Base-by-base conservation (phyloP, 2,797 vertebrate species). In the Kryptopterus vitreolus region DNA sequence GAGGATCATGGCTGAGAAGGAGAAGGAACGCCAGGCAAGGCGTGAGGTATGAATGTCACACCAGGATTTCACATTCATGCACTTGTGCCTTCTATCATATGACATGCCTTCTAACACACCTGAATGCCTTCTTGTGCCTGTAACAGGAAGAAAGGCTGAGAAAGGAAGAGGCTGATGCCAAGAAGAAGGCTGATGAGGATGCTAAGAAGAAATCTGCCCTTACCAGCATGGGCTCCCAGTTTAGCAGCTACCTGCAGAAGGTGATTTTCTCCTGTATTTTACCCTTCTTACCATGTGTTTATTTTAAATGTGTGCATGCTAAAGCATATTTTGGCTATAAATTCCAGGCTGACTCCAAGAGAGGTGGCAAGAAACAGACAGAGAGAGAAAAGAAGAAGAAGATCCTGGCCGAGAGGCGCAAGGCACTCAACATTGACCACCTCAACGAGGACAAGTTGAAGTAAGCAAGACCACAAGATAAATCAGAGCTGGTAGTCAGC, bases 201-300 rank as follows among this genome's bases (percentile, higher is more conserved):
- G 84, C 96, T 84, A 99, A 98, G 92, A 99, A 99, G 92, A 99
- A 99, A 93, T 96, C 95, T 18, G 96, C 96, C 2, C 91, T 99
- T 82, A 93, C 94, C 70, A 97, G 91, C 92, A 99, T 99, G 95
- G 98, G 97, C 0, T 96, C 96, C 29, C 93, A 92, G 76, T 99
- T 95, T 89, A 96, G 96, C 94, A 97, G 97, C 91, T 96, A 96
- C 84, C 92, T 99, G 89, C 95, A 97, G 88, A 98, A 95, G 96
- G 98, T 97, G 86, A 89, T 55, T 52, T 71, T 10, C 26, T 24
- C 9, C 22, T 46, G 0, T 35, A n/a, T n/a, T n/a, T n/a, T n/a
- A n/a, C n/a, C n/a, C 3, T 38, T 66, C 7, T 29, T 6, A 43
- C 38, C 22, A 29, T 57, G 13, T 77, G 10, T 68, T 3, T 29